A percentile compares a stretch with the other conserved stretches of the same genome.
Conservation (phyloP, 2,797 vertebrate genomes). For the Parambassis ranga region DNA sequence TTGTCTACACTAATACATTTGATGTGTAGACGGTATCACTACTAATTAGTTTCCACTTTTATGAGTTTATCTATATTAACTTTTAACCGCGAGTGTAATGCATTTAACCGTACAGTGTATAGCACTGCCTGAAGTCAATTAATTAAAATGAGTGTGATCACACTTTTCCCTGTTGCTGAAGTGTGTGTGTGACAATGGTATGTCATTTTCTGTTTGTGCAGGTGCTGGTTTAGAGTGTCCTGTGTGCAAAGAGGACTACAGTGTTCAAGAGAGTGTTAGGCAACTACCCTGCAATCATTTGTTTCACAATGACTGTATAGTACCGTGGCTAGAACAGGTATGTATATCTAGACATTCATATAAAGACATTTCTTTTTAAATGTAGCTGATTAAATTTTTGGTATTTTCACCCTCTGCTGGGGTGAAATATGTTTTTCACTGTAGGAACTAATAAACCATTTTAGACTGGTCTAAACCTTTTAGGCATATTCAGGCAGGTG, state of each 20-base stretch:
- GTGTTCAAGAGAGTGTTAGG: slow-evolving; percentile 87
- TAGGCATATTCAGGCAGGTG: no score
- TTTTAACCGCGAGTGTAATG: not conserved
- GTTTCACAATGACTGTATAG: slow-evolving; percentile 96
- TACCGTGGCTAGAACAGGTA: slow-evolving; percentile 98
- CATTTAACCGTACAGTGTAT: not conserved
- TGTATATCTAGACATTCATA: slow-evolving; percentile 5
- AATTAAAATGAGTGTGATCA: not conserved
- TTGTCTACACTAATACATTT: no score
- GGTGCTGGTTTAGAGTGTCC: slow-evolving; percentile 95
- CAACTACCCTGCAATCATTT: slow-evolving; percentile 97
- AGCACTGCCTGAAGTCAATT: not conserved
- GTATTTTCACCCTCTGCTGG: no score
- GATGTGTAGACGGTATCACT: no score
- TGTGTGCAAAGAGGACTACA: slow-evolving; percentile 98
- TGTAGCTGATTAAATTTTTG: no score
- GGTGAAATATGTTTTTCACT: no score
- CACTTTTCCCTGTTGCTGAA: not conserved
- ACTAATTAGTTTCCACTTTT: no score
- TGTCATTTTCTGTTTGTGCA: slow-evolving; percentile 62
- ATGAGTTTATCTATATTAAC: no score
- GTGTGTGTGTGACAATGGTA: not conserved
- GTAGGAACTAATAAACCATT: no score
- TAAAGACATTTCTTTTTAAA: no score
- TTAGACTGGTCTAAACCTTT: no score